Evolutionary conservation across 2,797 vertebrate species (phyloP), one percentile per base, ranked within the genome.

Genomic region (Myotis myotis): DNA sequence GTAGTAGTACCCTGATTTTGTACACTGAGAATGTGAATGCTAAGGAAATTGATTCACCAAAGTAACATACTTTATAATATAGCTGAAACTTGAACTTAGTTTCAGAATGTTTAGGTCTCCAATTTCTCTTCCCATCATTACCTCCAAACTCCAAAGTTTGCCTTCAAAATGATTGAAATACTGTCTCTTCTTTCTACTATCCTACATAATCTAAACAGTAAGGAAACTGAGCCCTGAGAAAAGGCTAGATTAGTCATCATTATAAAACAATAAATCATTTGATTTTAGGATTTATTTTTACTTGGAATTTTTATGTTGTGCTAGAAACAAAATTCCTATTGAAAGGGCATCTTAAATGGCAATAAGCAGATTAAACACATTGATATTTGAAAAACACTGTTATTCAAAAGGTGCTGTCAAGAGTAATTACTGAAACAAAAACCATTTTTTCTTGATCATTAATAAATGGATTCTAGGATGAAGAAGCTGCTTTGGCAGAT

Each of bases 401-500:
- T 93, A 93, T 36, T 38, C 17, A 64, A 9, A 57, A 93, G 15
- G 30, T 89, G 76, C 41, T 91, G 1, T 90, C 17, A 44, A 68
- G 64, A 88, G n/a, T 83, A 82, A 71, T 76, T 89, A 25, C 15
- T 60, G 6, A 81, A 66, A 36, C 19, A 75, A 22, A 47, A 91
- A 71, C 2, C 19, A 1, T 92, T 88, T 91, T 97, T 89, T 80
- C 47, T 78, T 90, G 62, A 92, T 75, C 19, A 15, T 3, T 87
- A 25, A n/a, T 89, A 23, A 95, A 20, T 97, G 80, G 83, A 36
- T 90, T 92, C 2, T 97, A 99, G 99, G 99, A 99, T 90, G 99
- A 99, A 98, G 99, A 99, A 98, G 99, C 99, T 0, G 99, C 99
- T 13, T 64, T 99, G 97, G 98, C 99, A 1, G 99, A 99, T 17